Evolutionary conservation across 2,113 vertebrate genomes (phyloP).

Genomic region (Procavia capensis): DNA sequence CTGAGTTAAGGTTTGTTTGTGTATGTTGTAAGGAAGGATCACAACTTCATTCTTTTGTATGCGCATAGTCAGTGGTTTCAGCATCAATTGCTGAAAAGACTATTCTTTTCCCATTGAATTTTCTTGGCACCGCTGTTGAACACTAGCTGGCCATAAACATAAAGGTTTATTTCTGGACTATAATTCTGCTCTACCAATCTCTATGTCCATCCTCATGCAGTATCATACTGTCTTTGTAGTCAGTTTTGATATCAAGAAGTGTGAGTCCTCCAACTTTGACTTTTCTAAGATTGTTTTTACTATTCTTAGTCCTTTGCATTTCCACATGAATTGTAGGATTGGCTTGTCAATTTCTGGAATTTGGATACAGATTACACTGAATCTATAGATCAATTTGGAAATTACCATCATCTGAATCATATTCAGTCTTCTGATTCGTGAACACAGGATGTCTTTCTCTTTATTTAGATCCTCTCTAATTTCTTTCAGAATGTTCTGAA

Average conservation of each 20-base stretch:
- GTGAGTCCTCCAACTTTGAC: not conserved
- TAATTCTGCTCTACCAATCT: not conserved
- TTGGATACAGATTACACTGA: too few relatives aligned
- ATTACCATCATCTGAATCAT: too few relatives aligned
- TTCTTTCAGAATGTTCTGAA: too few relatives aligned
- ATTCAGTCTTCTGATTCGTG: too few relatives aligned
- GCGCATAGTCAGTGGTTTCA: not conserved
- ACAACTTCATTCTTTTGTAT: not conserved
- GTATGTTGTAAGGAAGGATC: not conserved
- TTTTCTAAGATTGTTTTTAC: not conserved
- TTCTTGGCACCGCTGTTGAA: not conserved
- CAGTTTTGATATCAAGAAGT: conserved; percentile 36
- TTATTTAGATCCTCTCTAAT: too few relatives aligned
- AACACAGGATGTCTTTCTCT: too few relatives aligned
- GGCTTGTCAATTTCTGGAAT: too few relatives aligned
- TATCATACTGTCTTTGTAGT: not conserved
- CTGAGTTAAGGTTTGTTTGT: not conserved
- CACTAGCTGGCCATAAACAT: not conserved
- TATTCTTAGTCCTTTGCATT: not conserved
- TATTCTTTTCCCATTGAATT: not conserved
- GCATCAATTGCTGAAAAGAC: too few relatives aligned
- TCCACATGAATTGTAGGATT: too few relatives aligned
- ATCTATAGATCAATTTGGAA: too few relatives aligned
- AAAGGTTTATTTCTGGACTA: not conserved
- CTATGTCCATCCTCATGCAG: not conserved